These are phyloP conservation scores for Hippocampus barbouri DNA, from an alignment of 2,113 vertebrate genomes.

Conservation along the genomic window DNA sequence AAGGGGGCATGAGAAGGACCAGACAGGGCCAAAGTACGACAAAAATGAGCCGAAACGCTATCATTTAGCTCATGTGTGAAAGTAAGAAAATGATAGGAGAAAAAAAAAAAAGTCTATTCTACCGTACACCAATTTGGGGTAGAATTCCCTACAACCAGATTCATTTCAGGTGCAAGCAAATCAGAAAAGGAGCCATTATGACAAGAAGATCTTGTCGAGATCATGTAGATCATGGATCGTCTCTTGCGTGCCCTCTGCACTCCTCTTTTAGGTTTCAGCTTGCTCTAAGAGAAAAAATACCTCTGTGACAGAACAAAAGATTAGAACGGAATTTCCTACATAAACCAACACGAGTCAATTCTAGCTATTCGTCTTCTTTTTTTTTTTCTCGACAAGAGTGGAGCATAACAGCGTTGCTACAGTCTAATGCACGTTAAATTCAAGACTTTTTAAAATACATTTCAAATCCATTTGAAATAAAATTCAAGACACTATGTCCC, in stretches of 20 bases:
- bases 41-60: slow-evolving; percentile 8
- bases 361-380: no score
- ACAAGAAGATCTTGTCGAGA: slow-evolving; percentile 36
- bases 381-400: no score
- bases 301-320: slow-evolving; percentile 14
- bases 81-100: slow-evolving; percentile 17
- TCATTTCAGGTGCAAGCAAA: slow-evolving; percentile 54
- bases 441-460: no score
- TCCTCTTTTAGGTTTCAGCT: slow-evolving; percentile 20
- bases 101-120: slow-evolving; percentile 7
- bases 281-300: slow-evolving; percentile 13
- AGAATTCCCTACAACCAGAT: slow-evolving; percentile 61
- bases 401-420: no score
- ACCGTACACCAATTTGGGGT: slow-evolving; percentile 31
- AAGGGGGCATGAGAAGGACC: slow-evolving; percentile 46
- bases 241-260: slow-evolving; percentile 21
- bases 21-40: slow-evolving; percentile 39
- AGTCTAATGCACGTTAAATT: no score
- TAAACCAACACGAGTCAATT: slow-evolving; percentile 10
- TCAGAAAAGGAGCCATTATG: slow-evolving; percentile 51
- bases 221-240: neutral
- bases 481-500: no score
- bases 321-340: slow-evolving; percentile 3
- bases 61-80: slow-evolving; percentile 1
- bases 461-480: no score